Conservation (phyloP, 2,888 invertebrate genomes). For the Drosophila pseudotakahashii region DNA sequence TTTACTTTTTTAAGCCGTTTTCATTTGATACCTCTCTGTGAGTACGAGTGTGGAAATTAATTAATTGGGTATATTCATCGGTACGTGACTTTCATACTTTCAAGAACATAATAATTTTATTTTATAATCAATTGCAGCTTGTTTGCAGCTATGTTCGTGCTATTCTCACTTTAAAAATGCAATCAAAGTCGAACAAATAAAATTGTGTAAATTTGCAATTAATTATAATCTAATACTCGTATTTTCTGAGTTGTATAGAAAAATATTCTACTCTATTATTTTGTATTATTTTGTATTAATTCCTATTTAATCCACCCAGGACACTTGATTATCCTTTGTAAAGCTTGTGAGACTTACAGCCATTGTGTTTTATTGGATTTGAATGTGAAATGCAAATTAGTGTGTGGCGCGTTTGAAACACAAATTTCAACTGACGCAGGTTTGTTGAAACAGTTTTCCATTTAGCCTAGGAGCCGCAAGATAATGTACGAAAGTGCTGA, state of each 20-base stretch:
- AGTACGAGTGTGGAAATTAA: slow-evolving; percentile 20
- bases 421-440: slow-evolving; percentile 81
- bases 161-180: slow-evolving; percentile 1
- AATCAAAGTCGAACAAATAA: background rate
- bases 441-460: slow-evolving; percentile 78
- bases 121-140: slow-evolving; percentile 20
- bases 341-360: slow-evolving; percentile 74
- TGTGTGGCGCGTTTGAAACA: slow-evolving; percentile 79
- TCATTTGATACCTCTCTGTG: slow-evolving; percentile 18
- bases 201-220: too few relatives aligned
- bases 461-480: slow-evolving; percentile 71
- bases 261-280: too few relatives aligned
- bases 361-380: slow-evolving; percentile 61
- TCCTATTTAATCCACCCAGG: slow-evolving; percentile 7
- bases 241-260: too few relatives aligned
- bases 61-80: slow-evolving; percentile 26
- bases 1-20: slow-evolving; percentile 22
- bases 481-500: slow-evolving; percentile 63
- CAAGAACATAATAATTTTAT: slow-evolving; percentile 17
- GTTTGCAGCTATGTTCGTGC: background rate
- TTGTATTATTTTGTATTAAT: background rate
- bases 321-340: slow-evolving; percentile 11
- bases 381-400: slow-evolving; percentile 50
- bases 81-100: slow-evolving; percentile 52
- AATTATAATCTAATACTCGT: too few relatives aligned